Evolutionary conservation across 1,140 invertebrate genomes (phyloP), one percentile per base, ranked within the genome.

Genomic region (Caenorhabditis remanei): DNA sequence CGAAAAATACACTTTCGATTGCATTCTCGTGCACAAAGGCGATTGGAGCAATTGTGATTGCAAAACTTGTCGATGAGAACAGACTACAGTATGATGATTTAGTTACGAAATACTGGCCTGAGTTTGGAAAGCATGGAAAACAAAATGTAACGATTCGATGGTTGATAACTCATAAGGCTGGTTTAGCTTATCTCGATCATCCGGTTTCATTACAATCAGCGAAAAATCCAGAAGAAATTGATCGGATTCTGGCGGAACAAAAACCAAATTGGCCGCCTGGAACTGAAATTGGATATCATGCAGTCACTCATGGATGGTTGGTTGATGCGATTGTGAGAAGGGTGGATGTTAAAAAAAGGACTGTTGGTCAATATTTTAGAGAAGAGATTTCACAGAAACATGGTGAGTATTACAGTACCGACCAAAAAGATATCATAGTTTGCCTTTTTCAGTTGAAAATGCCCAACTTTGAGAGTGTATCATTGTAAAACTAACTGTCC

Each of bases 21-120:
- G 84, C 84, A 7, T 88, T 88, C 46, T 85, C 83, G 0, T 79
- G 56, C 16, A 75, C 83, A 3, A 88, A 88, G 41, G 91, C 89
- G 32, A 88, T 92, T 0, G 88, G 88, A 3, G 92, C 93, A 7
- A 53, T 93, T 2, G 79, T 90, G 3, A 85, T 93, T 1, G 93
- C 90, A 2, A 87, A 89, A 53, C 87, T 93, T 24, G 91, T 93
- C 8, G 93, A 93, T 46, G 90, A 89, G 90, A 92, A 91, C 21
- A 87, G 87, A 4, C 24, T 93, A 1, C 87, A 92, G 41, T 93
- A 93, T 83, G 90, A 92, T 32, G 89, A 91, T 32, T 88, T 89
- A 13, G 91, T 93, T 0, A 83, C 85, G 3, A 58, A 90, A 32
- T 93, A 93, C 87, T 93, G 93, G 93, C 93, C 93, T 41, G 92